phyloP scores from a whole-genome alignment of 2,113 vertebrate species.

The Edolisoma coerulescens region DNA sequence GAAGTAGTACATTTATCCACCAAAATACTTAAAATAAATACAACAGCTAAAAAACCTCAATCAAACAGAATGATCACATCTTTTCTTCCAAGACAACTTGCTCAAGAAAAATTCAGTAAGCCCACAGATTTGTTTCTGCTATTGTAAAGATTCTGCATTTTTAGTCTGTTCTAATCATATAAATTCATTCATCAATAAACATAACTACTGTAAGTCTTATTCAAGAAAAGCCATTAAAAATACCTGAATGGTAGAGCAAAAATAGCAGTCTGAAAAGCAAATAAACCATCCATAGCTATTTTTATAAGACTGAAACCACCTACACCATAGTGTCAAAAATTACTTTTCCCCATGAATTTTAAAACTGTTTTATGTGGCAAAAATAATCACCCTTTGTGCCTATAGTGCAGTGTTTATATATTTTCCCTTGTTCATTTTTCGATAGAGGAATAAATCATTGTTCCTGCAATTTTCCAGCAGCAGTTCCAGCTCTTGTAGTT shows the following conservation, averaged over 20 bases:
- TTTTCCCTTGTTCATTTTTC: slow-evolving; percentile 7
- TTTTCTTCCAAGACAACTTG: neutral
- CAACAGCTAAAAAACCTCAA: neutral
- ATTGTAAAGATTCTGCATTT: neutral
- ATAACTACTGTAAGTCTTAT: neutral
- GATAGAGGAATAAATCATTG: neutral
- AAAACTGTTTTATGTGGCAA: neutral
- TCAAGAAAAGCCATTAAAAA: neutral
- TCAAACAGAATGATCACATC: neutral
- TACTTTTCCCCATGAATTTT: slow-evolving; percentile 13
- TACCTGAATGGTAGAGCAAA: neutral
- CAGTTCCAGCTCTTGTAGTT: neutral
- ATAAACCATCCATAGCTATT: neutral
- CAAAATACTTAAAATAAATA: neutral
- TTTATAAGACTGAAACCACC: neutral
- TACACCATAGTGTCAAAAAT: neutral
- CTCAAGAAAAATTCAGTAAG: neutral
- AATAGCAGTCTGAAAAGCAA: neutral
- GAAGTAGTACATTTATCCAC: neutral
- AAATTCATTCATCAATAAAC: neutral
- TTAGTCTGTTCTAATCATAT: neutral
- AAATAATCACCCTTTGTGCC: slow-evolving; percentile 26
- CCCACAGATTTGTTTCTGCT: neutral
- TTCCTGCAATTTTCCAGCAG: neutral
- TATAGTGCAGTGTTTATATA: neutral